Base-by-base conservation (phyloP, 2,797 vertebrate species). In the Typhlichthys subterraneus region DNA sequence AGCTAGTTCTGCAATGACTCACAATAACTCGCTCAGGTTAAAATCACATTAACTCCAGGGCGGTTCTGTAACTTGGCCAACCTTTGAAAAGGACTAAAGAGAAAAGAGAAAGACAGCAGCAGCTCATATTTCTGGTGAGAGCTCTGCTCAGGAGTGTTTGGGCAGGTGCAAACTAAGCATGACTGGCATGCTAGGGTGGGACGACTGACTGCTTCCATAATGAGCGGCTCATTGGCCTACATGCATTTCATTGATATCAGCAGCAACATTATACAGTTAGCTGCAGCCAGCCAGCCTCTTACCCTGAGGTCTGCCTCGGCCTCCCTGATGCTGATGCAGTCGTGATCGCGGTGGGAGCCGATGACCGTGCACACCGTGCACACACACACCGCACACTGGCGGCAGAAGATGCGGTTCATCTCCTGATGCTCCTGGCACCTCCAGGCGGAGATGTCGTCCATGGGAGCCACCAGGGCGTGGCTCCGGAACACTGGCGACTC, bases 351-450 rank as follows among this genome's bases (percentile, higher is more conserved):
- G 78, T 94, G 93, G 0, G 76, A 84, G 19, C 93, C 93, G 0
- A 94, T 92, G 52, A 93, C 77, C 0, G 92, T 92, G 53, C 93
- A 94, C 64, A 94, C 88, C 0, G 90, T 94, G 73, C 93, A 94
- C 63, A 94, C 91, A 42, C 92, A 94, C 68, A 80, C 57, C 0
- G 45, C 65, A 42, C 93, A 94, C 48, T 91, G 84, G 0, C 75
- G 82, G 58, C 93, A 94, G 89, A 89, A 94, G 84, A 94, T 93
- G 0, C 88, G 89, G 85, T 93, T 93, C 15, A 93, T 88, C 72
- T 94, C 93, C 61, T 94, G 91, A 76, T 94, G 93, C 53, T 94
- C 93, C 68, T 84, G 89, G 75, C 93, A 94, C 65, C 81, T 86
- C 92, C 90, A 94, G 1, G 76, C 56, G 0, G 92, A 90, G 54